These are phyloP conservation scores for Embiotoca jacksoni DNA, from an alignment of 2,113 vertebrate genomes.

Conservation along the genomic window DNA sequence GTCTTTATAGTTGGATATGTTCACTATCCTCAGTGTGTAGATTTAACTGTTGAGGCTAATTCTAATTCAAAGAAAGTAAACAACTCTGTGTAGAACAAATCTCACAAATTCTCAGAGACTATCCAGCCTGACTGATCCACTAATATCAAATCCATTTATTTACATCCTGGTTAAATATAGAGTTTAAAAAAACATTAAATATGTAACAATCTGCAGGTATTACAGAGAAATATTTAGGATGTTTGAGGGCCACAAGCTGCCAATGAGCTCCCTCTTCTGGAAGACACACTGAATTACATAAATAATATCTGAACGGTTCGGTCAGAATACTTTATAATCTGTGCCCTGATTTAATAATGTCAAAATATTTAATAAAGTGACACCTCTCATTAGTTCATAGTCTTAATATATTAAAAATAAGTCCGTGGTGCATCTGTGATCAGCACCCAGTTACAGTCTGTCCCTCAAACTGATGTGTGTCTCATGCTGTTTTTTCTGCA, in stretches of 20 bases:
- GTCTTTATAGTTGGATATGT: not conserved
- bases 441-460: not conserved
- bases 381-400: not conserved
- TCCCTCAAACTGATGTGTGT: too few species aligned
- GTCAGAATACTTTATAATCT: not conserved
- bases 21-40: not conserved
- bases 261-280: constrained; percentile 37
- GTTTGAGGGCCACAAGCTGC: not conserved
- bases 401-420: not conserved
- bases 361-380: not conserved
- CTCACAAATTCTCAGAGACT: too few species aligned
- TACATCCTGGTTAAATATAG: too few species aligned
- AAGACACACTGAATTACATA: constrained; percentile 17
- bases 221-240: too few species aligned
- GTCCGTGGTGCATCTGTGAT: not conserved
- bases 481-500: not conserved
- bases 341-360: not conserved
- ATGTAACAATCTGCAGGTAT: too few species aligned
- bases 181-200: too few species aligned
- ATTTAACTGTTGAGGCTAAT: not conserved
- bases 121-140: too few species aligned
- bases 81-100: not conserved
- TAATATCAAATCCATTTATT: too few species aligned
- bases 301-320: not conserved
- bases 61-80: not conserved